Percentiles rank a stretch among this genome's conserved stretches.
Evolutionary conservation across 1,140 invertebrate genomes (phyloP).

Genomic region (Halictus rubicundus): DNA sequence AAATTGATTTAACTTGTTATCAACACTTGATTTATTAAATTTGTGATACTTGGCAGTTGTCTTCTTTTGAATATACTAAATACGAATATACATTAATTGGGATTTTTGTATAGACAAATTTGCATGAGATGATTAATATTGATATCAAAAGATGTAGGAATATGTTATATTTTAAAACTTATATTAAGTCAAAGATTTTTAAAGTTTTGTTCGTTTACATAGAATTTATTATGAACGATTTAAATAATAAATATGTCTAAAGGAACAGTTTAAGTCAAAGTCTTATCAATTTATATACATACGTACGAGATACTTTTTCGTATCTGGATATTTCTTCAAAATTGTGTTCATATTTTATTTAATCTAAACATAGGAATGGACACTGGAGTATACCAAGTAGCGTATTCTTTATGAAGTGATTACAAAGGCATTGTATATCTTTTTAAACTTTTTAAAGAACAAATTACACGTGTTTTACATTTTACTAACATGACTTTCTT

Average conservation of each 20-base stretch:
- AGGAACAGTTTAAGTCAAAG: conserved; percentile 5
- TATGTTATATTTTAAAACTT: conserved; percentile 11
- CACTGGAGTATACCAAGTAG: not conserved
- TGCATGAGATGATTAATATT: conserved; percentile 38
- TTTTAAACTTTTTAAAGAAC: conserved; percentile 5
- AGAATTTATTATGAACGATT: conserved; percentile 15
- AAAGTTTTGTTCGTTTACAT: conserved; percentile 6
- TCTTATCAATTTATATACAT: conserved; percentile 22
- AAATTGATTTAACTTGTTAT: conserved; percentile 47
- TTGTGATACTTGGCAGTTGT: conserved; percentile 56
- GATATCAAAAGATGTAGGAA: conserved; percentile 20
- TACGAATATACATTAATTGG: conserved; percentile 44
- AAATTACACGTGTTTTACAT: conserved; percentile 9
- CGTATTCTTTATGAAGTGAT: conserved; percentile 12
- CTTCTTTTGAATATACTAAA: conserved; percentile 46
- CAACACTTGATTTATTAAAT: conserved; percentile 41
- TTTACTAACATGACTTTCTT: conserved; percentile 3
- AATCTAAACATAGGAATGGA: not conserved
- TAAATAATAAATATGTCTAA: conserved; percentile 39
- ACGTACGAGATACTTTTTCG: conserved; percentile 21
- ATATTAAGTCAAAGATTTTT: conserved; percentile 2
- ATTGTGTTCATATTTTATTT: conserved; percentile 28
- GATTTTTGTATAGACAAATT: conserved; percentile 48
- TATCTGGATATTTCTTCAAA: conserved; percentile 10
- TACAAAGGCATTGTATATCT: not conserved